Conservation (phyloP, 2,113 vertebrate genomes). For the Passer montanus region DNA sequence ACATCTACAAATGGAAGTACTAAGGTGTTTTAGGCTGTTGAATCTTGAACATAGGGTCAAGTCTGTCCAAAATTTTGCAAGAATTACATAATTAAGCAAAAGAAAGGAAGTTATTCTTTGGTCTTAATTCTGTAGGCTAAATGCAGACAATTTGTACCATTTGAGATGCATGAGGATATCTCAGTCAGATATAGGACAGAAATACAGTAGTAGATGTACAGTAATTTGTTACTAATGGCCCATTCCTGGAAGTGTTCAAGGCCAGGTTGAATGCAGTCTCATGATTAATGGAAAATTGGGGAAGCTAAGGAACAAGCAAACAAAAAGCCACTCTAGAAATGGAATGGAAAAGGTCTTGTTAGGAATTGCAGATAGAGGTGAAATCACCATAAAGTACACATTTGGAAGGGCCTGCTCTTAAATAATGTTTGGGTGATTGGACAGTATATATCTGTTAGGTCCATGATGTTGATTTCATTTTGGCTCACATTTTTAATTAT, state of each 20-base stretch:
- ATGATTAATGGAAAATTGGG: neutral
- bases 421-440: neutral
- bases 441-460: neutral
- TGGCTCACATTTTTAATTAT: neutral
- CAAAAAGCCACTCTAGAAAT: rapidly evolving
- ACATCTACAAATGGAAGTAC: neutral
- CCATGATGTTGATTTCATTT: neutral
- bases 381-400: neutral
- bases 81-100: neutral
- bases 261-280: neutral
- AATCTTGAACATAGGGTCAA: neutral
- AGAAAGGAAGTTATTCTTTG: neutral
- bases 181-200: neutral
- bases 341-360: neutral
- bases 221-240: neutral
- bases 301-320: neutral
- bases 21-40: neutral
- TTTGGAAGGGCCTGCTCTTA: neutral
- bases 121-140: neutral
- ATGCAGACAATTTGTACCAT: neutral
- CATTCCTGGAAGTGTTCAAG: neutral
- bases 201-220: neutral
- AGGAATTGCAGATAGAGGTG: neutral
- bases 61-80: neutral
- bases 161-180: neutral